Conservation (phyloP, 2,113 vertebrate species). For the Cinclus cinclus region DNA sequence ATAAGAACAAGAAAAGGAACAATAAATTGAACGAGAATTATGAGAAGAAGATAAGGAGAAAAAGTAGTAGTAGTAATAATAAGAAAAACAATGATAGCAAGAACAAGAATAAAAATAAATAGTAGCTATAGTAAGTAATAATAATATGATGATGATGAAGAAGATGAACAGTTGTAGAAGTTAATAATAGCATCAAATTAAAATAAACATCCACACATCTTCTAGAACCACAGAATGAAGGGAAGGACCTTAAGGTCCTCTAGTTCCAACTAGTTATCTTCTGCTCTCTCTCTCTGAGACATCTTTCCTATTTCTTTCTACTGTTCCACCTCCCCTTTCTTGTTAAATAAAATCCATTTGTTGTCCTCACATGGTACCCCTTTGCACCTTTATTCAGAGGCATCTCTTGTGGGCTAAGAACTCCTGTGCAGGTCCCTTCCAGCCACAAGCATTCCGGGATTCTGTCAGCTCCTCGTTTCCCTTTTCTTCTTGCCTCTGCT, state of each 20-base stretch:
- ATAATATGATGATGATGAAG: not conserved
- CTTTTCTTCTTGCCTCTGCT: not conserved
- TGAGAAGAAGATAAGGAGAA: not conserved
- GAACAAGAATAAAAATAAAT: not conserved
- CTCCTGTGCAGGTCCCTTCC: not conserved
- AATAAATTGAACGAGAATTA: not conserved
- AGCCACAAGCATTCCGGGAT: accelerated
- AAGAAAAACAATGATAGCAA: not conserved
- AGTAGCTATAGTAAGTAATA: not conserved
- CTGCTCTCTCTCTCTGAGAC: not conserved
- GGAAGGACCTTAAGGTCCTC: not conserved
- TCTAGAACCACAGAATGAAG: not conserved
- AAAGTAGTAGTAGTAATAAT: not conserved
- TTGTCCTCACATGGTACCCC: not conserved
- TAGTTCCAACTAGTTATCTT: not conserved
- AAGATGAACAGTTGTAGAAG: not conserved
- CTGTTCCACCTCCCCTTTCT: not conserved
- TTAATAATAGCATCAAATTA: not conserved
- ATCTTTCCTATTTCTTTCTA: not conserved
- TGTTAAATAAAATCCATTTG: not conserved
- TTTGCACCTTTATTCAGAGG: not conserved
- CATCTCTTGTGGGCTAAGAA: not conserved
- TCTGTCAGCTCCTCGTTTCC: not conserved
- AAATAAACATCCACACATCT: not conserved
- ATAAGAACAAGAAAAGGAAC: not conserved